These are phyloP conservation scores for Dolichoris vasculosae DNA, from an alignment of 1,140 invertebrate species.

Conservation along the genomic window DNA sequence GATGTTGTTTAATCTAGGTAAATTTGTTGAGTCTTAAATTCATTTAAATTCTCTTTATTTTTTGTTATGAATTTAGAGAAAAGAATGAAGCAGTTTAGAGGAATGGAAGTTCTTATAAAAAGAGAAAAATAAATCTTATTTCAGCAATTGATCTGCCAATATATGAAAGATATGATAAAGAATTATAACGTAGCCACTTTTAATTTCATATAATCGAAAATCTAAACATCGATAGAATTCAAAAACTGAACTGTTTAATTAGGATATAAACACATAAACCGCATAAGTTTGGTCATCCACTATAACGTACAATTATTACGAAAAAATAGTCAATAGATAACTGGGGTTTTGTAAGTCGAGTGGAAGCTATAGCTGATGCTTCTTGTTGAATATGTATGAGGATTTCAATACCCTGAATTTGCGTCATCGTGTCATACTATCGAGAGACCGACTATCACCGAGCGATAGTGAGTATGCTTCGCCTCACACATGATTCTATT, in stretches of 20 bases:
- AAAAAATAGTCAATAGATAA: conserved; percentile 72
- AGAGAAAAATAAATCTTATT: no score
- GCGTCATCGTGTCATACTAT: conserved; percentile 52
- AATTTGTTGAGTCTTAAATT: no score
- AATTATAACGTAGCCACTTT: neutral
- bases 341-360: conserved; percentile 57
- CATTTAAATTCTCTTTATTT: no score
- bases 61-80: no score
- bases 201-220: conserved; percentile 63
- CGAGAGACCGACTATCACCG: conserved; percentile 72
- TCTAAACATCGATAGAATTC: conserved; percentile 73
- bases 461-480: conserved; percentile 73
- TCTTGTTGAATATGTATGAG: conserved; percentile 74
- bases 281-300: conserved; percentile 67
- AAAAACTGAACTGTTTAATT: conserved; percentile 73
- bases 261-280: conserved; percentile 63
- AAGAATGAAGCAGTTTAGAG: no score
- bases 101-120: no score
- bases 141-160: no score
- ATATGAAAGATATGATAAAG: no score
- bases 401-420: conserved; percentile 67
- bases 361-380: conserved; percentile 65
- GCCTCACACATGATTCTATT: conserved; percentile 61
- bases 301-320: conserved; percentile 56
- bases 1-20: no score